Evolutionary conservation across 2,113 vertebrate species (phyloP).

Genomic region (Odontesthes bonariensis): DNA sequence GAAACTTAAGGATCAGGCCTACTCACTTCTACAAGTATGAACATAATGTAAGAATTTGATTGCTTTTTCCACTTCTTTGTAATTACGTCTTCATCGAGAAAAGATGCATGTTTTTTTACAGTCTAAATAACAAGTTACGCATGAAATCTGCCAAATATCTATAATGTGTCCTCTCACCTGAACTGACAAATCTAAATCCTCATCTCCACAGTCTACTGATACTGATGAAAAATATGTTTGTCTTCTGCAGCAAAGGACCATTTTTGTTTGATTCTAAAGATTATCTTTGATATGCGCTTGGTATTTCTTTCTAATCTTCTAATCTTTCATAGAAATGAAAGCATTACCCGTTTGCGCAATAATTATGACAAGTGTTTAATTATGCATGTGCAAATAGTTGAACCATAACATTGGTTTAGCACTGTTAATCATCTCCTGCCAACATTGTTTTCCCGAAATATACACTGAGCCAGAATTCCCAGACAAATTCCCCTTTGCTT

Average conservation of each 20-base stretch:
- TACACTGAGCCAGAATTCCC: slow-evolving; percentile 1
- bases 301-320: not conserved
- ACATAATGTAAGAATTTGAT: not conserved
- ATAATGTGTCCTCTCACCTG: not conserved
- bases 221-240: not conserved
- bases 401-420: slow-evolving; percentile 24
- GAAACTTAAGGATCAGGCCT: slow-evolving; percentile 40
- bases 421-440: slow-evolving; percentile 21
- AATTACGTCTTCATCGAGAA: not conserved
- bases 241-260: not conserved
- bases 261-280: not conserved
- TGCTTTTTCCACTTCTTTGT: not conserved
- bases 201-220: not conserved
- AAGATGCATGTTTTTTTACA: not conserved
- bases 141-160: not conserved
- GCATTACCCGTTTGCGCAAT: not conserved
- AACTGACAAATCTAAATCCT: not conserved
- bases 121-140: not conserved
- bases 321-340: not conserved
- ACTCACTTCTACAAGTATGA: slow-evolving; percentile 24
- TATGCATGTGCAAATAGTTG: slow-evolving; percentile 31
- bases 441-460: slow-evolving; percentile 20
- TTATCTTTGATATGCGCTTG: not conserved
- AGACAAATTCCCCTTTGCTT: slow-evolving; percentile 14
- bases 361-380: slow-evolving; percentile 34